Percentiles rank a stretch among this genome's conserved stretches.
phyloP scores from a whole-genome alignment of 2,113 vertebrate genomes.

The Pica pica region DNA sequence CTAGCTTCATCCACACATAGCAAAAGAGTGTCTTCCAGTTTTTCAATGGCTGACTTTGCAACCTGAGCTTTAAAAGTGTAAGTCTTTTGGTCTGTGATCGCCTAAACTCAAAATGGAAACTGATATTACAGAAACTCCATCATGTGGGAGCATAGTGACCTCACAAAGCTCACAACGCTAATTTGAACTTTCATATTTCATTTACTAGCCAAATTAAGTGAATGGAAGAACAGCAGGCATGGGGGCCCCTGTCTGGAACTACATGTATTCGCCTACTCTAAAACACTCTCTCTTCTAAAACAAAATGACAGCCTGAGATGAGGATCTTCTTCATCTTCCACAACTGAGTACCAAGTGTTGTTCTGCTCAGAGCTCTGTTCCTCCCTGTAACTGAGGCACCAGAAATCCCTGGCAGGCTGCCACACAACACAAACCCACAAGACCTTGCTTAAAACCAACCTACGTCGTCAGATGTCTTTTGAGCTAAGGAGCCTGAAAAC shows the following conservation, averaged over 20 bases:
- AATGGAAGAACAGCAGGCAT: neutral
- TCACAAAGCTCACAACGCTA: neutral
- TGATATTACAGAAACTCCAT: neutral
- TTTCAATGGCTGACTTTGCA: neutral
- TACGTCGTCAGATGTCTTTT: neutral
- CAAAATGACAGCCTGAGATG: neutral
- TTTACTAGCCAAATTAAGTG: neutral
- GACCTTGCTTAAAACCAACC: constrained; percentile 33
- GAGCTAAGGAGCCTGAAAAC: constrained; percentile 38
- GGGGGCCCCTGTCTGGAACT: neutral
- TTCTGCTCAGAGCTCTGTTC: neutral
- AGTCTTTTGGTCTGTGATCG: neutral
- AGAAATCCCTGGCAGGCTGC: constrained; percentile 27
- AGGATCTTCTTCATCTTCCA: neutral
- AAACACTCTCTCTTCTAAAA: neutral
- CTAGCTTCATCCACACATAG: neutral
- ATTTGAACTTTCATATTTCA: neutral
- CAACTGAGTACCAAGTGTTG: neutral
- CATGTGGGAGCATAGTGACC: neutral
- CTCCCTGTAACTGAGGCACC: neutral
- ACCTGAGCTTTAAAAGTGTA: neutral
- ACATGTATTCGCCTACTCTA: neutral
- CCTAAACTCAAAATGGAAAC: neutral
- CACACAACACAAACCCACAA: neutral
- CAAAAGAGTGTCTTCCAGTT: neutral